Base-by-base conservation (phyloP, 1,140 invertebrate genomes). In the Chelonus insularis region DNA sequence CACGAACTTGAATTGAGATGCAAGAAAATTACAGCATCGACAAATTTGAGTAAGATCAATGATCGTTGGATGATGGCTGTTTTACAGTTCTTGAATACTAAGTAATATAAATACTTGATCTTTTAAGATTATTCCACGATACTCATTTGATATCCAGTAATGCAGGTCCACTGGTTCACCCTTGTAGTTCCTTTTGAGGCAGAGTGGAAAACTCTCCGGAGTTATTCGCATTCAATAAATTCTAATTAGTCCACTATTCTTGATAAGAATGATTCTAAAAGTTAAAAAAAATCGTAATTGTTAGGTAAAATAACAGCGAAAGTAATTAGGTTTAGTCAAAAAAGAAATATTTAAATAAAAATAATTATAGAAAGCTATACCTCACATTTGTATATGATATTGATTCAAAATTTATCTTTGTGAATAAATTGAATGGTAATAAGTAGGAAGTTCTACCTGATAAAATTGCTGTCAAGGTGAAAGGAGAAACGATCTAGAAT, bases 211-310 rank as follows among this genome's bases (percentile, higher is more conserved):
- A 32, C 52, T 55, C 29, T 29, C n/a, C 3, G 32, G 21, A 18
- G 36, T 55, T 11, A 55, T 55, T 55, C 39, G 34, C 52, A 55
- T 55, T 21, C 12, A 39, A 55, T 55, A 55, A 55, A 55, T 12
- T 51, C 9, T 20, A 11, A 18, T 3, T n/a, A 37, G 39, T 55
- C 16, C 32, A 16, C 34, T n/a, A n/a, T n/a, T n/a, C n/a, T n/a
- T n/a, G n/a, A n/a, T n/a, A n/a, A n/a, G n/a, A n/a, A n/a, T n/a
- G n/a, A n/a, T n/a, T n/a, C n/a, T n/a, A n/a, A n/a, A n/a, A n/a
- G n/a, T n/a, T n/a, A n/a, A n/a, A n/a, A n/a, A n/a, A n/a, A n/a
- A n/a, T n/a, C n/a, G n/a, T n/a, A n/a, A n/a, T n/a, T n/a, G n/a
- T n/a, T n/a, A n/a, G n/a, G n/a, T n/a, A n/a, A n/a, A n/a, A n/a